phyloP scores from a whole-genome alignment of 2,113 vertebrate genomes.

The Burhinus bistriatus region DNA sequence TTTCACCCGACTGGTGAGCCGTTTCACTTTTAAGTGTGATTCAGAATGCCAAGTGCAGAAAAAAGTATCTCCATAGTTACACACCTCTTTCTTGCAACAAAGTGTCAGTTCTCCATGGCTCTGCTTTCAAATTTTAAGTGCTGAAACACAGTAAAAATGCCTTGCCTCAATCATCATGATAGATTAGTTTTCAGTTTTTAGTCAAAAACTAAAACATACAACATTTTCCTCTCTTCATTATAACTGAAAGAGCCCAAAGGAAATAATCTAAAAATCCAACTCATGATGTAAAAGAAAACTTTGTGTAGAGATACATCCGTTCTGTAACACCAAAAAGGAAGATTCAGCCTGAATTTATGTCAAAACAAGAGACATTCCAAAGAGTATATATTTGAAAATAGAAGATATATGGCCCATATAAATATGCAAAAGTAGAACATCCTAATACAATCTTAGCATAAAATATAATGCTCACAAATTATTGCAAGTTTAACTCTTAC shows the following conservation, averaged over 20 bases:
- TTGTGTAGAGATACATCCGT: not conserved
- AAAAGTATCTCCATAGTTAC: not conserved
- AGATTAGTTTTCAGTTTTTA: not conserved
- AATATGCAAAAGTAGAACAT: not conserved
- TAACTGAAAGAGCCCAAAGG: not conserved
- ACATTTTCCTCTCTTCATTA: not conserved
- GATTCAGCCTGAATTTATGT: not conserved
- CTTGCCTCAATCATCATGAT: not conserved
- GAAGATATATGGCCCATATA: not conserved
- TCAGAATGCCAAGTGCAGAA: not conserved
- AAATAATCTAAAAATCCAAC: not conserved
- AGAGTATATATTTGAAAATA: not conserved
- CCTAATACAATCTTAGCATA: not conserved
- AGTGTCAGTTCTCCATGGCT: not conserved
- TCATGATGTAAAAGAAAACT: not conserved
- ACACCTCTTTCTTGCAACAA: not conserved
- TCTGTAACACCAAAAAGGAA: not conserved
- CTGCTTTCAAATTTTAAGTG: not conserved
- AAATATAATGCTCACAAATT: not conserved
- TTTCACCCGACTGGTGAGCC: not conserved
- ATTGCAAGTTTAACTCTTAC: not conserved
- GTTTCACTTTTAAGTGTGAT: not conserved
- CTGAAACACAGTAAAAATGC: not conserved
- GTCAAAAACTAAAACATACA: not conserved
- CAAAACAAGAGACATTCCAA: not conserved